These are phyloP conservation scores for Diplazon laetatorius DNA, from an alignment of 2,888 invertebrate genomes.

Conservation along the genomic window DNA sequence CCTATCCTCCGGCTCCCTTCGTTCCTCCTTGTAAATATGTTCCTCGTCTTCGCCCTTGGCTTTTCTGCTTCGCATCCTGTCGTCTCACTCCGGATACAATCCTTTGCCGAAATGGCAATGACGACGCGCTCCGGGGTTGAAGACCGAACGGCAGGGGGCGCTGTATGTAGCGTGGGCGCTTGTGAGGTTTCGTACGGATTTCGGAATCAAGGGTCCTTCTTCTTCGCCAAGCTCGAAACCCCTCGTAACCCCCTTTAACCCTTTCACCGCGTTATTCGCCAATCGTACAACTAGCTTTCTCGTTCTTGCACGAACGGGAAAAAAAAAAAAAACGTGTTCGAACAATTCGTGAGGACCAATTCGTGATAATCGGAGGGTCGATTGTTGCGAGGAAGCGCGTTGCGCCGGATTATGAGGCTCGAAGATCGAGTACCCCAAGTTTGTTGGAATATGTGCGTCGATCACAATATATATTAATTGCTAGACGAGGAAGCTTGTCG, in stretches of 20 bases:
- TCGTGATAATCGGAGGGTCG: conserved; percentile 57
- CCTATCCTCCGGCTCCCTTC: conserved; percentile 12
- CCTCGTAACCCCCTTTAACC: neutral
- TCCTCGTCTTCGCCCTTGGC: conserved; percentile 23
- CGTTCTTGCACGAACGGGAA: conserved; percentile 43
- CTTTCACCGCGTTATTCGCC: conserved; percentile 8
- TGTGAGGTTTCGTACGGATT: conserved; percentile 75
- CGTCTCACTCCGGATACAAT: conserved; percentile 48
- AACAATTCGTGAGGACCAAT: conserved; percentile 58
- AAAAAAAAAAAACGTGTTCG: conserved; percentile 38
- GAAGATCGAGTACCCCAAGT: conserved; percentile 58
- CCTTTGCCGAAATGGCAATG: conserved; percentile 51
- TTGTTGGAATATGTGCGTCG: conserved; percentile 38
- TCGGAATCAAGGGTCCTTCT: conserved; percentile 79
- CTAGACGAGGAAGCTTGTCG: neutral
- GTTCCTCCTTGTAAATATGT: conserved; percentile 49
- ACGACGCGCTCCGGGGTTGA: neutral
- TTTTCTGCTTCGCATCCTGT: conserved; percentile 35
- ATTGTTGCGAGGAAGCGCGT: conserved; percentile 50
- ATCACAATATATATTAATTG: neutral
- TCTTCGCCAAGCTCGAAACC: conserved; percentile 12
- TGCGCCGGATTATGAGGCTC: conserved; percentile 34
- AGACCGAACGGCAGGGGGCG: conserved; percentile 10
- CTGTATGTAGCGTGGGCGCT: conserved; percentile 30
- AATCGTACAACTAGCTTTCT: neutral